Evolutionary conservation across 1,140 invertebrate species (phyloP), one percentile per base, ranked within the genome.

Genomic region (Drosophila biarmipes): DNA sequence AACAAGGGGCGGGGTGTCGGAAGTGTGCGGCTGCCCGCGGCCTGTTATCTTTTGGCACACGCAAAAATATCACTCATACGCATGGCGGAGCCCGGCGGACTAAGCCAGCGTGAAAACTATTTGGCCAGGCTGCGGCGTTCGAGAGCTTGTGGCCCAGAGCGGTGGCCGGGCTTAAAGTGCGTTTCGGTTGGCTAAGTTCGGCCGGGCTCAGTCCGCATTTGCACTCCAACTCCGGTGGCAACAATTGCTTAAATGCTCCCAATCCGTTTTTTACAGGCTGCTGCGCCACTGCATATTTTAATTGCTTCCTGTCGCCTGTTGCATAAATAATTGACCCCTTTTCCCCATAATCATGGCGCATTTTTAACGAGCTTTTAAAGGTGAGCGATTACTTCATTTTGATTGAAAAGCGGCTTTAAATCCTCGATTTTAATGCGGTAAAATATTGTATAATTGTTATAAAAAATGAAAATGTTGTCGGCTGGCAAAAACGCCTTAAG

Each of bases 11-110:
- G 11, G 21, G 19, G 21, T 11, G 15, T 10, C 17, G 40, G 27
- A 49, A n/a, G 24, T 57, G 34, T 37, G 21, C 14, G 5, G 64
- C 31, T 34, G 58, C 64, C 58, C 52, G 46, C 58, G 64, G 64
- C 15, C 14, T 52, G 58, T 67, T 64, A 52, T 64, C 58, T 67
- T 67, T 63, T 63, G 58, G 46, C 46, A 52, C 64, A 52, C 64
- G 64, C 64, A 43, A 63, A 49, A 63, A 67, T 67, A 67, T 67
- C 58, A 64, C 64, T 64, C 58, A 67, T 52, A 63, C 63, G 63
- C 58, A 42, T 63, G 45, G 29, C n/a, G 57, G 56, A 11, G 24
- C 57, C 45, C 40, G 34, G 34, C 56, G 40, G 10, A 37, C 15
- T 58, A 58, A 59, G 34, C 7, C 40, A 56, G 54, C 55, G 43